phyloP scores from a whole-genome alignment of 2,888 invertebrate species.

The Drosophila parthenogenetica region DNA sequence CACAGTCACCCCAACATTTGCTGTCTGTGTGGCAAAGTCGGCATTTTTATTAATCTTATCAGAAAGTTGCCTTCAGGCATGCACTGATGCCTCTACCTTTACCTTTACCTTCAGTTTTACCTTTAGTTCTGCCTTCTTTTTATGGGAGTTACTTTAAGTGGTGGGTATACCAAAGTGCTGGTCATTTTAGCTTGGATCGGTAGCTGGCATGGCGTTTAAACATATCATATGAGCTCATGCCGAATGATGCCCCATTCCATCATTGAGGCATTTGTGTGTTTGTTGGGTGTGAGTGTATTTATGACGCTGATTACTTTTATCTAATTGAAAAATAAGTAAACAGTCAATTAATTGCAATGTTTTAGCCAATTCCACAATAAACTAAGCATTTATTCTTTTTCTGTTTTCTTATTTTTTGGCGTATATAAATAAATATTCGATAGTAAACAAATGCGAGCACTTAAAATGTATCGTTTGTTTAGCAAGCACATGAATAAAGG shows the following conservation, averaged over 20 bases:
- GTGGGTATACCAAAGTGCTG: slow-evolving; percentile 29
- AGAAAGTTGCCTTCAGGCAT: slow-evolving; percentile 59
- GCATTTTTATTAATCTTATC: slow-evolving; percentile 72
- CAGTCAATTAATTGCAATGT: slow-evolving; percentile 51
- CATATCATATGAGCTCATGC: slow-evolving; percentile 40
- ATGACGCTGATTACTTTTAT: slow-evolving; percentile 66
- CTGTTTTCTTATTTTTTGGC: slow-evolving; percentile 7
- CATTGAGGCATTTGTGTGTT: slow-evolving; percentile 10
- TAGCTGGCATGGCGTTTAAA: slow-evolving; percentile 26
- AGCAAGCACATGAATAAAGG: slow-evolving; percentile 42
- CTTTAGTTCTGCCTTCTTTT: slow-evolving; percentile 45
- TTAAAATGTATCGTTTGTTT: slow-evolving; percentile 14
- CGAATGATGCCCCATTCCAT: neutral
- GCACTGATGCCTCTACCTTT: slow-evolving; percentile 41
- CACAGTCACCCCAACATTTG: slow-evolving; percentile 18
- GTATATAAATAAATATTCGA: slow-evolving; percentile 40
- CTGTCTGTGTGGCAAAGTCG: slow-evolving; percentile 14
- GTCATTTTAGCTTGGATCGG: slow-evolving; percentile 34
- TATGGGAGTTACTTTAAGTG: slow-evolving; percentile 23
- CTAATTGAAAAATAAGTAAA: slow-evolving; percentile 69
- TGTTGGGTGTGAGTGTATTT: slow-evolving; percentile 52
- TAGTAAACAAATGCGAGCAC: slow-evolving; percentile 49
- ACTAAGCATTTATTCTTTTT: slow-evolving; percentile 16
- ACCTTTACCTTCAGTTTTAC: slow-evolving; percentile 29
- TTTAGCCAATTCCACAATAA: neutral